Conservation (phyloP, 2,888 invertebrate species). For the Drosophila neonasuta region DNA sequence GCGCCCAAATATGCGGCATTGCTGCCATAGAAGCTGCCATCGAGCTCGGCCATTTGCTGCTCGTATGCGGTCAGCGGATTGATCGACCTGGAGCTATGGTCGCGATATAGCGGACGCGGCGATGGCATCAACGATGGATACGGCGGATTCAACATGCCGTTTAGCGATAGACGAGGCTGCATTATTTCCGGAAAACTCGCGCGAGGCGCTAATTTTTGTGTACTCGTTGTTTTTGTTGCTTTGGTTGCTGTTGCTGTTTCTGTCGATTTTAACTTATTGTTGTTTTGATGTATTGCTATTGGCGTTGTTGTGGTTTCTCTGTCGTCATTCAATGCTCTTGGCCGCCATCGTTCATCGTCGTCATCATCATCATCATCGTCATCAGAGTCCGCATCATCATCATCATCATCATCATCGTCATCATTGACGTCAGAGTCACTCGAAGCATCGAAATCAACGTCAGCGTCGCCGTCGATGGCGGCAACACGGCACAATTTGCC, state of each 20-base stretch:
- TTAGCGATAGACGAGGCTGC: conserved; percentile 81
- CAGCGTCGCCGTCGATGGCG: conserved; percentile 59
- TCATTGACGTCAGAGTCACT: conserved; percentile 37
- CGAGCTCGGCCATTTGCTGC: conserved; percentile 80
- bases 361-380: conserved; percentile 20
- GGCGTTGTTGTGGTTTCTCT: conserved; percentile 32
- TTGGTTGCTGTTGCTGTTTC: conserved; percentile 27
- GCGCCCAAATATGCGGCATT: conserved; percentile 71
- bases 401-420: conserved; percentile 12
- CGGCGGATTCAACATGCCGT: conserved; percentile 80
- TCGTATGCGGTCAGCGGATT: conserved; percentile 79
- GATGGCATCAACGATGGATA: conserved; percentile 81
- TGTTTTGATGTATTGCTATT: conserved; percentile 42
- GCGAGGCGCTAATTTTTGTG: conserved; percentile 62
- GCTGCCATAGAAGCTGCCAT: conserved; percentile 77
- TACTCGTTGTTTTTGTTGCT: conserved; percentile 36
- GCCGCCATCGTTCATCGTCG: conserved; percentile 56
- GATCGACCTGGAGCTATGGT: conserved; percentile 80
- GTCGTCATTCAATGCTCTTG: conserved; percentile 42
- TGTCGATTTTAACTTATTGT: conserved; percentile 31
- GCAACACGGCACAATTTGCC: conserved; percentile 53
- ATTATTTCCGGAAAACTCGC: conserved; percentile 80
- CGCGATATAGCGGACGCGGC: conserved; percentile 79
- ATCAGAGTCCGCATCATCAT: conserved; percentile 26
- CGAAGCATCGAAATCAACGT: conserved; percentile 22